Evolutionary conservation across 2,113 vertebrate genomes (phyloP), one percentile per base, ranked within the genome.

Genomic region (Elephantulus edwardii): DNA sequence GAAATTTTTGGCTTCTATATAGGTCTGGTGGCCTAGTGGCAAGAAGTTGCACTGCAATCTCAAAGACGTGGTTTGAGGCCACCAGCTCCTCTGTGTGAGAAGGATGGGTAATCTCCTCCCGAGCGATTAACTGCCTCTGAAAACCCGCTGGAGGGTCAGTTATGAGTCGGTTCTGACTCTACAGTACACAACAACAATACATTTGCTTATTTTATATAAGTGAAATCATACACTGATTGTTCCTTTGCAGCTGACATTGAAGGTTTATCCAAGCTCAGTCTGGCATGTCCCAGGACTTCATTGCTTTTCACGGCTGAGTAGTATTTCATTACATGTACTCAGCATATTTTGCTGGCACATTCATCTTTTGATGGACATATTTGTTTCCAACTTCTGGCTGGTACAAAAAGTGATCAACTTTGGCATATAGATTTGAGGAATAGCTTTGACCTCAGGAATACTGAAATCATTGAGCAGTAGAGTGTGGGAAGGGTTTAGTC

Each of bases 401-500:
- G 35, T 68, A 7, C 38, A 35, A 68, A 68, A 68, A 38, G 35
- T 68, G 22, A 38, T 38, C 35, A 22, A 38, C 22, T 4, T 10
- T 68, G 66, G 66, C 22, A 40, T 68, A 38, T 22, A 38, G n/a
- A 66, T 42, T 42, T 62, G 20, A 60, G 76, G 58, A 7, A 54
- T 68, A 14, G 26, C 75, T 93, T 83, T 48, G 19, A 83, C 17
- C 56, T 52, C 9, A 30, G 19, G 38, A 92, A 48, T 22, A 87
- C 70, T 10, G 28, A 62, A 0, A 58, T 91, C 20, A 66, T 78
- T 78, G 17, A 58, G 40, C 4, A 72, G 33, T 50, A 3, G 58
- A 33, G 35, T 88, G 83, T 88, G 83, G 28, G 48, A 56, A 91
- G 75, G 58, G 28, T 88, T 89, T 56, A 78, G 44, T 66, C n/a